Conservation (phyloP, 2,113 vertebrate species). For the Urocolius indicus region DNA sequence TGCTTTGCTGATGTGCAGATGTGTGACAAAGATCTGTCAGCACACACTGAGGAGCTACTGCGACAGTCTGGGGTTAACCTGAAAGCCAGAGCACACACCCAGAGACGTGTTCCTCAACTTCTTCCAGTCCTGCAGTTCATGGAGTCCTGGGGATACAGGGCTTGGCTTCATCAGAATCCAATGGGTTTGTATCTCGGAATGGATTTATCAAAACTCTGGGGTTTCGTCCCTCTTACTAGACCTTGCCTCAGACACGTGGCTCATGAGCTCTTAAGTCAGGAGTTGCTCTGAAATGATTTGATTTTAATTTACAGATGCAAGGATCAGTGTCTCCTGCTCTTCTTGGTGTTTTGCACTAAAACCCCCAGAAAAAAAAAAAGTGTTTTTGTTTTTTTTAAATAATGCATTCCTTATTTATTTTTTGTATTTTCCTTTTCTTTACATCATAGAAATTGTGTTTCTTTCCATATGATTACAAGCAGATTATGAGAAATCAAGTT, state of each 20-base stretch:
- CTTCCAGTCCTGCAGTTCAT: fast-evolving
- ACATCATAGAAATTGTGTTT: not conserved
- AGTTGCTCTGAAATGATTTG: not conserved
- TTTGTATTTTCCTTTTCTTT: not conserved
- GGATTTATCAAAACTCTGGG: not conserved
- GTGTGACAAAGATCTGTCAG: not conserved
- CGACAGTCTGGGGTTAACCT: fast-evolving
- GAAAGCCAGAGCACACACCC: not conserved
- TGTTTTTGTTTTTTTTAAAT: not conserved
- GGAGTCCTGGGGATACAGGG: not conserved
- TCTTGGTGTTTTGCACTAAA: not conserved
- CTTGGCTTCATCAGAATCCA: not conserved
- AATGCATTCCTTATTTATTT: not conserved
- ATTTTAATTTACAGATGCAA: not conserved
- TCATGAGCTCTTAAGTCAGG: not conserved
- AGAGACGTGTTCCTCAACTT: not conserved
- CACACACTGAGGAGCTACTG: fast-evolving
- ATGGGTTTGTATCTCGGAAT: not conserved
- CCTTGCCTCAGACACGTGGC: fast-evolving
- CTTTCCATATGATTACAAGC: not conserved
- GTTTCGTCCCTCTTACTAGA: not conserved
- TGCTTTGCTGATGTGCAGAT: not conserved
- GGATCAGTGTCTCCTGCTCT: not conserved
- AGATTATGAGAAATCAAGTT: not conserved
- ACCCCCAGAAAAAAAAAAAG: not conserved